Evolutionary conservation across 2,797 vertebrate species (phyloP), one percentile per base, ranked within the genome.

Genomic region (Enteromius viviparus): DNA sequence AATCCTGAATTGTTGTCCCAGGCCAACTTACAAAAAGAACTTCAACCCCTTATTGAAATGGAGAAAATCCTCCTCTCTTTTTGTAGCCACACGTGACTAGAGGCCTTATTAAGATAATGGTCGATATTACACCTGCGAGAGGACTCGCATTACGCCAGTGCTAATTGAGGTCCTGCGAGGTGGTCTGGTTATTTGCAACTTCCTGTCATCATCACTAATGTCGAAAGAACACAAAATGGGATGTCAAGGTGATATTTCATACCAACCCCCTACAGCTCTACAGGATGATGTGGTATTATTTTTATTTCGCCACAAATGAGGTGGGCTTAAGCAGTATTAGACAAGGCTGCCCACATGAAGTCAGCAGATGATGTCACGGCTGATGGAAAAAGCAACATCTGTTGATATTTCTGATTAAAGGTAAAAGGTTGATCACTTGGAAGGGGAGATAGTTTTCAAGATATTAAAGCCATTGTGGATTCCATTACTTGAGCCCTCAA

Each of bases 361-460:
- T 81, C 45, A 81, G 45, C 70, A 29, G 14, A 72, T 74, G 70
- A 74, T 74, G 80, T 81, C 80, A 81, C 80, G 40, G 45, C 29
- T 23, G 37, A 80, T 45, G 51, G 23, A 70, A 45, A 80, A 80
- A 19, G 6, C 40, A 37, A 64, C 42, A 74, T 81, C 53, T 72
- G 79, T 26, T 34, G n/a, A 62, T 47, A 72, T 62, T 23, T 81
- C 40, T 15, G 19, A 29, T 23, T 32, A 64, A 81, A 74, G 42
- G 80, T 81, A 64, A 72, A 71, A 2, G 29, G 6, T 42, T 26
- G 21, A 42, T 42, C 34, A 0, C 74, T 60, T 60, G 71, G n/a
- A 53, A 76, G 29, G 10, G 4, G 34, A 58, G 51, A 42, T 42
- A 4, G 3, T 58, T 60, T 55, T 42, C 65, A 69, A 55, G 47